A percentile compares a stretch with the other conserved stretches of the same genome.
Evolutionary conservation across 2,113 vertebrate genomes (phyloP).

Genomic region (Climacteris rufus): DNA sequence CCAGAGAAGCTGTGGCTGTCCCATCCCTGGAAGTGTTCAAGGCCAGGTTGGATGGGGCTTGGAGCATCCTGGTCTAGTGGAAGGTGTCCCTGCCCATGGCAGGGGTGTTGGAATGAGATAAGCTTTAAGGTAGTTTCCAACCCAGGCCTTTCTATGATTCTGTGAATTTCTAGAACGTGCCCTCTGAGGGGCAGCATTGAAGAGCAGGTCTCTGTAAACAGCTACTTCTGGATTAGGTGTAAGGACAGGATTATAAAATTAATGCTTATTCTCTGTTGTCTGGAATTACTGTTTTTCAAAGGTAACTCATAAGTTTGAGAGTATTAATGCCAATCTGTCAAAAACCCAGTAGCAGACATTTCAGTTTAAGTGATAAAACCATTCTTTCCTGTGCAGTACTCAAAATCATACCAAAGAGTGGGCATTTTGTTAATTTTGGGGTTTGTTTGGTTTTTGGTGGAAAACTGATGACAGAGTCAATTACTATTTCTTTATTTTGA

Average conservation of each 20-base stretch:
- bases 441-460: background rate
- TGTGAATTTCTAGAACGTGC: background rate
- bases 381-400: background rate
- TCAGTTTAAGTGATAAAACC: background rate
- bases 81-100: background rate
- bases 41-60: accelerated
- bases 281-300: background rate
- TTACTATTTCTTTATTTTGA: slow-evolving; percentile 23
- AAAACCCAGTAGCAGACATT: background rate
- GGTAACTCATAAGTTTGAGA: background rate
- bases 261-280: background rate
- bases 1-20: background rate
- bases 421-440: background rate
- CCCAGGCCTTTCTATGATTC: background rate
- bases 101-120: background rate
- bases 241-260: background rate
- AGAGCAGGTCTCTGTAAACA: background rate
- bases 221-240: background rate
- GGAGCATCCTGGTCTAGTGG: background rate
- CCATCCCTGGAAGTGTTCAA: background rate
- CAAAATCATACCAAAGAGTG: background rate
- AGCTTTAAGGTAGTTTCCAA: background rate
- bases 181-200: slow-evolving; percentile 60
- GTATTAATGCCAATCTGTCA: background rate
- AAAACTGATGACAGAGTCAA: background rate